These are phyloP conservation scores for Amblyopsis hoosieri DNA, from an alignment of 2,797 vertebrate species.

Conservation along the genomic window DNA sequence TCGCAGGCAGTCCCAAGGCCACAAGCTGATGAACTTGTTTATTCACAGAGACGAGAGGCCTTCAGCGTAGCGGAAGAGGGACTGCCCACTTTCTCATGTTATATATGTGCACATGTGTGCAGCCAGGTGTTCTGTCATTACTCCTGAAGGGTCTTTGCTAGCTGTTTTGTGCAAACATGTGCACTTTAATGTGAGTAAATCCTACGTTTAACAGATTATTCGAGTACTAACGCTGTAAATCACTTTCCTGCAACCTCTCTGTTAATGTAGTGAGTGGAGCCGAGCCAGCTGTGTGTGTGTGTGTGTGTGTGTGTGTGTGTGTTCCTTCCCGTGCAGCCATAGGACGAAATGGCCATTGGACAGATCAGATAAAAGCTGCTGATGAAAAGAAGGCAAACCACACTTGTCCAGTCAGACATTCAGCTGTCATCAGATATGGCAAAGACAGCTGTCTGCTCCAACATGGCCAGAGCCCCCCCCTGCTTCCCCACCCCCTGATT, in stretches of 20 bases:
- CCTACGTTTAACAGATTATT: constrained; percentile 34
- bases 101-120: constrained; percentile 65
- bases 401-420: neutral
- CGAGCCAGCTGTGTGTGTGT: constrained; percentile 10
- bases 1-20: constrained; percentile 59
- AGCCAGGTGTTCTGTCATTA: constrained; percentile 70
- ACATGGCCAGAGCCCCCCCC: neutral
- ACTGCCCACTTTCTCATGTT: constrained; percentile 53
- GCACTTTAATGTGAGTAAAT: constrained; percentile 10
- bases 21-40: constrained; percentile 56
- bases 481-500: too few relatives aligned
- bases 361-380: constrained; percentile 14
- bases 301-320: constrained; percentile 8
- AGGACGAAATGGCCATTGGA: constrained; percentile 5
- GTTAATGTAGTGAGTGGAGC: constrained; percentile 16
- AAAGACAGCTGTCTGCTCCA: neutral
- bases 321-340: neutral
- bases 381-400: neutral
- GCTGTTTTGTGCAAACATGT: constrained; percentile 57
- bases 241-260: constrained; percentile 13
- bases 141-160: constrained; percentile 70
- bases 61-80: constrained; percentile 65
- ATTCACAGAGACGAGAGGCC: constrained; percentile 62
- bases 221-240: constrained; percentile 8
- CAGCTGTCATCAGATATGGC: constrained; percentile 2